Base-by-base conservation (phyloP, 2,113 vertebrate genomes). In the Atlantisia rogersi region DNA sequence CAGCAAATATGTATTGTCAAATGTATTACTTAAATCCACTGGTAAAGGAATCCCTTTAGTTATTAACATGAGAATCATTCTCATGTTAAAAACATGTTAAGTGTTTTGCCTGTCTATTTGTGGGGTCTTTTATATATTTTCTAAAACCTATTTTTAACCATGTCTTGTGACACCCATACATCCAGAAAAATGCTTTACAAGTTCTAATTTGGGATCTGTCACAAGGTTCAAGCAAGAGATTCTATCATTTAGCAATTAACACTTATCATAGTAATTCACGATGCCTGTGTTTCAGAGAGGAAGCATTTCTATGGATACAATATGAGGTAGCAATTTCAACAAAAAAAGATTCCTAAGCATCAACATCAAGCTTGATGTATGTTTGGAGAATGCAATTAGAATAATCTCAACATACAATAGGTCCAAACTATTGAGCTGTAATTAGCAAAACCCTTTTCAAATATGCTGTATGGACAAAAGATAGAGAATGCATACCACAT, bases 231-330 rank as follows among this genome's bases (percentile, higher is more conserved):
- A 94, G 95, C 42, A 96, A 92, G 75, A 95, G 53, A 91, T 32
- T 69, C 46, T 95, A 78, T 64, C 82, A 97, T 95, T 98, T 98
- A 95, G 94, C 96, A 97, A 97, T 97, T 98, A 96, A 95, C 94
- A 94, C 88, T 92, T 93, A 91, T 86, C 93, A 96, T 74, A 95
- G 91, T 81, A 98, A 97, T 96, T 94, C 93, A 96, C 67, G 96
- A 97, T 70, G 90, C 88, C 97, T 97, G 82, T 80, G 90, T 92
- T 94, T 92, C 86, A 90, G 77, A 26, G 69, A 97, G 76, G 97
- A 97, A 65, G 62, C 60, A 96, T 96, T 96, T 98, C 87, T 80
- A 96, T 13, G 67, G 82, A 95, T 77, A 59, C 97, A 85, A 96
- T 12, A 13, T 94, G 82, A 97, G 69, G 75, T 25, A 94, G 86